Percentiles rank a stretch among this genome's conserved stretches.
Evolutionary conservation across 2,888 invertebrate genomes (phyloP).

Genomic region (Himalopsyche kuldschensis): DNA sequence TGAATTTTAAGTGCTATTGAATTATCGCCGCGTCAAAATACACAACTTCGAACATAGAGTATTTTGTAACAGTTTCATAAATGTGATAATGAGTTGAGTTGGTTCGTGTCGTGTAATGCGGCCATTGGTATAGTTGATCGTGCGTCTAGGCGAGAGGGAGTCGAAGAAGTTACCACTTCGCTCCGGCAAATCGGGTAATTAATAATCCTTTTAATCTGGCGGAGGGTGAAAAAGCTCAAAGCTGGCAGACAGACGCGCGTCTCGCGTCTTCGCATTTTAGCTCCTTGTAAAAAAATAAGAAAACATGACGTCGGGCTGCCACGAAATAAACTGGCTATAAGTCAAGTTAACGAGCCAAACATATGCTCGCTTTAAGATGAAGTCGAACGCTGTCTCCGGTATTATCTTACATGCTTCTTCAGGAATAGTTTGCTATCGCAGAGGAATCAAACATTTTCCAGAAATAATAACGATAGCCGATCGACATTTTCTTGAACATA

Average conservation of each 20-base stretch:
- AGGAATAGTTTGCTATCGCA: neutral
- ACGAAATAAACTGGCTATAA: slow-evolving; percentile 29
- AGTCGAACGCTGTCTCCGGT: slow-evolving; percentile 4
- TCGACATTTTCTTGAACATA: too few relatives aligned
- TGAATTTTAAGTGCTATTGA: too few relatives aligned
- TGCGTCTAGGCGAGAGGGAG: neutral
- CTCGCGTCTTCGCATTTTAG: slow-evolving; percentile 14
- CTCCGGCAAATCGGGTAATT: slow-evolving; percentile 28
- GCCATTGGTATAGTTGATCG: too few relatives aligned
- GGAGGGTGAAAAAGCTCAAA: slow-evolving; percentile 3
- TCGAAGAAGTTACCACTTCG: slow-evolving; percentile 27
- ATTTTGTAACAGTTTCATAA: too few relatives aligned
- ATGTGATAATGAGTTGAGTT: too few relatives aligned
- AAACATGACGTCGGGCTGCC: slow-evolving; percentile 28
- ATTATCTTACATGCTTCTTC: neutral
- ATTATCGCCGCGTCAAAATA: too few relatives aligned
- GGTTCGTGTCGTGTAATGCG: too few relatives aligned
- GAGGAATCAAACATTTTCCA: neutral
- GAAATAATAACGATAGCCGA: neutral
- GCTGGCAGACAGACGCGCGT: neutral
- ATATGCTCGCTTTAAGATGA: slow-evolving; percentile 22
- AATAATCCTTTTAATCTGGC: slow-evolving; percentile 33
- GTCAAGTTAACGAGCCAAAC: slow-evolving; percentile 37
- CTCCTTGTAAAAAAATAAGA: slow-evolving; percentile 26
- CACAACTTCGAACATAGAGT: too few relatives aligned